Conservation (phyloP, 2,113 vertebrate genomes). For the Oriolus oriolus region DNA sequence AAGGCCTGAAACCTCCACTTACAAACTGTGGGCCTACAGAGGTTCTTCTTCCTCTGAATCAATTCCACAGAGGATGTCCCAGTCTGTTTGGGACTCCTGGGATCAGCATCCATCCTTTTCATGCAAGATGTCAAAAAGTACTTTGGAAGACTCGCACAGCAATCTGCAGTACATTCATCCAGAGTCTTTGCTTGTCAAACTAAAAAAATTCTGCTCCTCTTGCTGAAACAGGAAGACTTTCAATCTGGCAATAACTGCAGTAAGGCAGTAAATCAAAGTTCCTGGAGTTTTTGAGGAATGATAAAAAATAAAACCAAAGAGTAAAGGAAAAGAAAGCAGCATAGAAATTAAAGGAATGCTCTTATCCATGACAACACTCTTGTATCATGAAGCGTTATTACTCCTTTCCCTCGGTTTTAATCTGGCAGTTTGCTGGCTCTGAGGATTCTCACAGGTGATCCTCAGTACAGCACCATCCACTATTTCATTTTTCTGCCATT, state of each 20-base stretch:
- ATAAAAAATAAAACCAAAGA: neutral
- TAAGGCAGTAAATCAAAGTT: neutral
- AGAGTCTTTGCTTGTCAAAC: neutral
- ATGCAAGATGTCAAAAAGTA: neutral
- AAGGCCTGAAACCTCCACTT: neutral
- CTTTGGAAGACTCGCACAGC: neutral
- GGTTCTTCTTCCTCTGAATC: neutral
- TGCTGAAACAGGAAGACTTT: neutral
- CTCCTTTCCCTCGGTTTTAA: neutral
- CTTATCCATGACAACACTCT: neutral
- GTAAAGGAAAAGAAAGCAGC: neutral
- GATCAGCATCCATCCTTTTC: neutral
- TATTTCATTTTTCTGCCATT: neutral
- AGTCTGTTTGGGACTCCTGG: neutral
- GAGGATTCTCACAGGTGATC: neutral
- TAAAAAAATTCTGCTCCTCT: neutral
- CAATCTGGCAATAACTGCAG: neutral
- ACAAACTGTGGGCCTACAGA: neutral
- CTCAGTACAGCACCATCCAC: neutral
- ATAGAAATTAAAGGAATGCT: neutral
- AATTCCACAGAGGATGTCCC: neutral
- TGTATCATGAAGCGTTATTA: neutral
- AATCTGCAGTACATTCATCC: neutral
- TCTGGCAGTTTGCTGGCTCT: neutral
- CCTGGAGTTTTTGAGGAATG: neutral